Evolutionary conservation across 2,888 invertebrate genomes (phyloP), one percentile per base, ranked within the genome.

Genomic region (Eilema sororculum): DNA sequence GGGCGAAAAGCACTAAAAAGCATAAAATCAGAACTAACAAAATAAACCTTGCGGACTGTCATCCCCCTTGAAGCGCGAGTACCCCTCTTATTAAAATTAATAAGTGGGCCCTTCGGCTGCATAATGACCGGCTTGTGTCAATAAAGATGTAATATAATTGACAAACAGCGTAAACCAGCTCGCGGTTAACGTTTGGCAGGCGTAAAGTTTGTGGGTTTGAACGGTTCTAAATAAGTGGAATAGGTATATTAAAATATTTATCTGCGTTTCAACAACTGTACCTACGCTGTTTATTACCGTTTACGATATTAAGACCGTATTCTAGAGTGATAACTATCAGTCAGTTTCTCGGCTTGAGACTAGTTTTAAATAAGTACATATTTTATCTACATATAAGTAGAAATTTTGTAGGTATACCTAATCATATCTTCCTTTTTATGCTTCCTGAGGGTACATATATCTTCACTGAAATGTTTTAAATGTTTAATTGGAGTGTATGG

Each of bases 21-120:
- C 89, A 92, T 93, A 92, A 93, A 94, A 95, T 93, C 94, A 91
- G 89, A 91, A 91, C 92, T 90, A 90, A 92, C 92, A 92, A 92
- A 94, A 91, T 91, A 91, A 90, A 89, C 89, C 82, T 78, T 75
- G 81, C 84, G 80, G 77, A 83, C 87, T 89, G 91, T 91, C 89
- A 88, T 87, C 89, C 89, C 91, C 91, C 93, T 89, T 88, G 84
- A 87, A 88, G 81, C 75, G 78, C 84, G 80, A 89, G 91, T 93
- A 91, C 94, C 94, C 94, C 89, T 92, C 91, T 94, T 95, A 95
- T 95, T 94, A 95, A 95, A 94, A 94, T 95, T 95, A 95, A 95
- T 95, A 95, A 95, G 92, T 91, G 92, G 89, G 93, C 91, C 92
- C 93, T 92, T 89, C 90, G 89, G 88, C 89, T 91, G 91, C 90